phyloP scores from a whole-genome alignment of 2,888 invertebrate genomes.

The Ophion costatus region DNA sequence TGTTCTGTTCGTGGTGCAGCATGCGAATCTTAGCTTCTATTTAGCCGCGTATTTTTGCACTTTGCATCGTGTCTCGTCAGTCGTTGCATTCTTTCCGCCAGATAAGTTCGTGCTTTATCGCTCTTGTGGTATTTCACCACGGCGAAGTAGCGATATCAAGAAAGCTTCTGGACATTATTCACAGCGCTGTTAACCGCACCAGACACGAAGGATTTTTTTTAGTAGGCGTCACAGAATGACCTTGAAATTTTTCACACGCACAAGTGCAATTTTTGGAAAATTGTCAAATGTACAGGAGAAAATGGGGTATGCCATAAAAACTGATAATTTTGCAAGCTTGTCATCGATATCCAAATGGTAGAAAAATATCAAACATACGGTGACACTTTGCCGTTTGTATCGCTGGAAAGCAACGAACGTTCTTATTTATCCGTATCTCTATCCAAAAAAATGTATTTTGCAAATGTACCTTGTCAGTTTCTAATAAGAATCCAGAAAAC shows the following conservation, averaged over 20 bases:
- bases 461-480: too few relatives aligned
- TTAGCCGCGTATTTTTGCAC: neutral
- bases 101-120: conserved; percentile 1
- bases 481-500: too few relatives aligned
- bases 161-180: neutral
- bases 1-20: neutral
- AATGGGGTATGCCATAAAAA: too few relatives aligned
- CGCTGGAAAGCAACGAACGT: too few relatives aligned
- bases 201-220: neutral
- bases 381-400: too few relatives aligned
- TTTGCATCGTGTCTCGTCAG: conserved; percentile 21
- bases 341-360: too few relatives aligned
- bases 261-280: neutral
- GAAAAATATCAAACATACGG: neutral
- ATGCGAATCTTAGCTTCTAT: conserved; percentile 3
- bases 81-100: conserved; percentile 1
- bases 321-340: too few relatives aligned
- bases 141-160: neutral
- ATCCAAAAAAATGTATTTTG: too few relatives aligned
- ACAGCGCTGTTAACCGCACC: neutral
- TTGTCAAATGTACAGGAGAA: neutral
- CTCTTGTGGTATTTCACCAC: neutral
- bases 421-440: too few relatives aligned
- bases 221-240: too few relatives aligned
- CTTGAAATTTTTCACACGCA: too few relatives aligned